Evolutionary conservation across 2,888 invertebrate genomes (phyloP), one percentile per base, ranked within the genome.

Genomic region (Drosophila fulvimacula): DNA sequence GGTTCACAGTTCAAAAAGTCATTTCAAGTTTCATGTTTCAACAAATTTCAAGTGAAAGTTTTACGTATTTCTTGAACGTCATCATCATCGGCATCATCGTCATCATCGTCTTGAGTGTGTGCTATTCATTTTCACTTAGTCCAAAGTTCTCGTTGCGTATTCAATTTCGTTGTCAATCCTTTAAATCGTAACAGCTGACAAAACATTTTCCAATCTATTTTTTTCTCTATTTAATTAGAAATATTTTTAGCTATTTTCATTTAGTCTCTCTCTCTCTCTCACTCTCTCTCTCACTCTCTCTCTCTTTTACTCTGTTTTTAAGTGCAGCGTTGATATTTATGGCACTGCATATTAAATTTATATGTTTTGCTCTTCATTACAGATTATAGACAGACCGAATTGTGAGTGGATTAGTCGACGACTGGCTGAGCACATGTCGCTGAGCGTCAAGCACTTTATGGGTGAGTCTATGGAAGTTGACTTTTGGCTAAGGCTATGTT

Each of bases 1-100:
- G 71, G 89, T 89, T 82, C 79, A 86, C 81, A 86, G 83, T 85
- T 86, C 75, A 83, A 88, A 82, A 81, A 88, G 89, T 88, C 82
- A 85, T 80, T 85, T 82, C 80, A 76, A 81, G 86, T 89, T 87
- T 85, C 82, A 76, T 76, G 85, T 85, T 86, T 72, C 75, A 73
- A 76, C 82, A 68, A 78, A 78, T 84, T 76, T 89, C 62, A 57
- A 83, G 88, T 88, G 89, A 90, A 85, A 90, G 89, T 90, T 90
- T 78, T 60, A 44, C 38, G 41, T 15, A 27, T 19, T 27, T 30
- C 17, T 9, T 15, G 11, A 42, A 21, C 42, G 13, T 6, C 41
- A 42, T 5, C 19, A 21, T 1, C 42, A 21, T 1, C 21, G 21
- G 1, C 42, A 42, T 2, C 42, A 6, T 42, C 42, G 3, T 21